phyloP scores from a whole-genome alignment of 2,797 vertebrate genomes.

The Parotocinclus haroldoi region DNA sequence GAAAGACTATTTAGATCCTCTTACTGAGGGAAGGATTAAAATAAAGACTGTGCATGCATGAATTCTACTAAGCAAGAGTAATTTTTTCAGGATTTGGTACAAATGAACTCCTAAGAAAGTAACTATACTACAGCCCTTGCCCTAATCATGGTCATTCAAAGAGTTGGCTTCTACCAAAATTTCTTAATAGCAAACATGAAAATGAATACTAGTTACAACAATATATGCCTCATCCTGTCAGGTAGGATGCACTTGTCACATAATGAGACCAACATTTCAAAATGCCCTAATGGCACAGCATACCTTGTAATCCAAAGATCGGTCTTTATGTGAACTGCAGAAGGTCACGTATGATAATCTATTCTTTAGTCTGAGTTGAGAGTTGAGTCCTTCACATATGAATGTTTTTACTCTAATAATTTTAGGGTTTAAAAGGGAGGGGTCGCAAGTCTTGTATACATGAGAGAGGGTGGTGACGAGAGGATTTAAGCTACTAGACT shows the following conservation, averaged over 20 bases:
- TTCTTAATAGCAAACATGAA: too few species aligned
- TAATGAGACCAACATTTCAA: neutral
- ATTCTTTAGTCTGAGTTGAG: constrained; percentile 44
- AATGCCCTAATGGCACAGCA: constrained; percentile 3
- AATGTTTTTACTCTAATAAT: constrained; percentile 47
- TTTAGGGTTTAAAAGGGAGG: constrained; percentile 45
- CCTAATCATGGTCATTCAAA: too few species aligned
- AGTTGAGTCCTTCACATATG: constrained; percentile 50
- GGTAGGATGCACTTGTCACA: too few species aligned
- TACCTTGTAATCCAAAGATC: constrained; percentile 33
- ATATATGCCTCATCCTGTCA: neutral
- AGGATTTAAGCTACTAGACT: constrained; percentile 44
- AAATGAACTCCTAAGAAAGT: too few species aligned
- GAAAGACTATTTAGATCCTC: too few species aligned
- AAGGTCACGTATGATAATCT: neutral
- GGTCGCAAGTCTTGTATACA: constrained; percentile 39
- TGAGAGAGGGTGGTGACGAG: constrained; percentile 35
- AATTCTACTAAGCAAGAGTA: too few species aligned
- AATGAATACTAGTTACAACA: too few species aligned
- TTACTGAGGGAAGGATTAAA: too few species aligned
- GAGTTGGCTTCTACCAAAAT: too few species aligned
- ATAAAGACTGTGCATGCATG: too few species aligned
- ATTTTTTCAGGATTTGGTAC: too few species aligned
- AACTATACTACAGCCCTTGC: too few species aligned
- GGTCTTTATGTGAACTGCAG: constrained; percentile 5